These are phyloP conservation scores for Lymantria monacha DNA, from an alignment of 2,888 invertebrate species.

Conservation along the genomic window DNA sequence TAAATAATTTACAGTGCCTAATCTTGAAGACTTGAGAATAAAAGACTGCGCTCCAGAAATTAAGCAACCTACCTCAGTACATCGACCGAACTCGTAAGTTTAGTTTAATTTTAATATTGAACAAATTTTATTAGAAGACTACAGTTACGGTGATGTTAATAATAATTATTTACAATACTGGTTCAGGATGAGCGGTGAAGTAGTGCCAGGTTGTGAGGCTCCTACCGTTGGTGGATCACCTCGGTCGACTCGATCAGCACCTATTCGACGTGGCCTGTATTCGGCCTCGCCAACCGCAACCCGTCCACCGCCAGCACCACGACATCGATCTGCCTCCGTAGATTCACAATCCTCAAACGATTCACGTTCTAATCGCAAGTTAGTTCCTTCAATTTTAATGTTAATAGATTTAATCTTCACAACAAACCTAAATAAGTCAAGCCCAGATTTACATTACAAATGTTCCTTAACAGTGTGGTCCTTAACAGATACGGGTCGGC, in stretches of 20 bases:
- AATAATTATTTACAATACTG: slow-evolving; percentile 3
- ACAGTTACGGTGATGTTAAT: neutral
- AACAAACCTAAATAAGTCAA: too few relatives aligned
- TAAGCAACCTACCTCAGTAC: slow-evolving; percentile 78
- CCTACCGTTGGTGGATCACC: slow-evolving; percentile 84
- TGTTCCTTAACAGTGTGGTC: too few relatives aligned
- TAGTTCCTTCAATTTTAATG: slow-evolving; percentile 26
- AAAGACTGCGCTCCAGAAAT: slow-evolving; percentile 78
- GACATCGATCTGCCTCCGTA: slow-evolving; percentile 88
- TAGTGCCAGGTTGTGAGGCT: slow-evolving; percentile 63
- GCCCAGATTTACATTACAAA: too few relatives aligned
- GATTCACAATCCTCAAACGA: slow-evolving; percentile 96
- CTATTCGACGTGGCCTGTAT: slow-evolving; percentile 88
- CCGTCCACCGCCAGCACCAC: slow-evolving; percentile 89
- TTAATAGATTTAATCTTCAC: too few relatives aligned
- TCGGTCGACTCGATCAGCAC: slow-evolving; percentile 91
- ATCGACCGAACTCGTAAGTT: slow-evolving; percentile 77
- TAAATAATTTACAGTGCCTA: slow-evolving; percentile 56
- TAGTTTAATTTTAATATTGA: neutral
- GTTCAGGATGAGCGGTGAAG: slow-evolving; percentile 65
- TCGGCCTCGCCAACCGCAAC: slow-evolving; percentile 89
- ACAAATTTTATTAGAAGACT: neutral
- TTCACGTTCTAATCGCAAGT: slow-evolving; percentile 89
- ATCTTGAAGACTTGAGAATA: slow-evolving; percentile 80
- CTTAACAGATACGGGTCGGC: too few relatives aligned